These are phyloP conservation scores for Crocallis elinguaria DNA, from an alignment of 2,888 invertebrate species.

Conservation along the genomic window DNA sequence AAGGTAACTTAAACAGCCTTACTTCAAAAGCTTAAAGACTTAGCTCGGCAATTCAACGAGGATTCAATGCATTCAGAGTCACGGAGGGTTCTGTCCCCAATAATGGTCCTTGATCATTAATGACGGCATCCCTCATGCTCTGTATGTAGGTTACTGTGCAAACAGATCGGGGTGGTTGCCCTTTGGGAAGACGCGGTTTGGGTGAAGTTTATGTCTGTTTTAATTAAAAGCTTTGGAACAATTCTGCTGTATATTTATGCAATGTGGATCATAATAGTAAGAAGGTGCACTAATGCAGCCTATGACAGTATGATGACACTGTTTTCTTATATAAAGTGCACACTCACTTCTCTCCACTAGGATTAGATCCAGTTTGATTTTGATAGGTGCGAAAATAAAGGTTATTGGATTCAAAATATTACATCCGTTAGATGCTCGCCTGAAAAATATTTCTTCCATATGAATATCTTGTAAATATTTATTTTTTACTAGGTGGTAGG, in stretches of 20 bases:
- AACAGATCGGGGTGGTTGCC: slow-evolving; percentile 74
- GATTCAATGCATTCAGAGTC: slow-evolving; percentile 77
- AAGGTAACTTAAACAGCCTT: slow-evolving; percentile 30
- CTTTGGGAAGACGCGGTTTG: slow-evolving; percentile 56
- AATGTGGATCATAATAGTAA: not conserved
- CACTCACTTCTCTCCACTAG: no score
- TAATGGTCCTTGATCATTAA: slow-evolving; percentile 79
- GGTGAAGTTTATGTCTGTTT: slow-evolving; percentile 57
- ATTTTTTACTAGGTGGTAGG: no score
- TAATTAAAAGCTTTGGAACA: slow-evolving; percentile 45
- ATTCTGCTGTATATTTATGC: slow-evolving; percentile 22
- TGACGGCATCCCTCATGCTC: slow-evolving; percentile 78
- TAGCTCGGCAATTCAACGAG: slow-evolving; percentile 50
- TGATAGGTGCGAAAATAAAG: no score
- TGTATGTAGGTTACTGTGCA: slow-evolving; percentile 84
- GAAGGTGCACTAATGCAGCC: not conserved
- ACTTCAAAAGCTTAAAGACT: slow-evolving; percentile 51
- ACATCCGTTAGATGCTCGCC: no score
- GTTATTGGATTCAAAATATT: no score
- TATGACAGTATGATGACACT: not conserved
- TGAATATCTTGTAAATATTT: no score
- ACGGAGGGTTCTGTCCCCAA: slow-evolving; percentile 76
- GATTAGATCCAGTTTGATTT: no score
- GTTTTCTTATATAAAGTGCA: no score
- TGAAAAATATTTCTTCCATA: no score